These are phyloP conservation scores for Orchestia grillus DNA, from an alignment of 1,140 invertebrate genomes.

Conservation along the genomic window DNA sequence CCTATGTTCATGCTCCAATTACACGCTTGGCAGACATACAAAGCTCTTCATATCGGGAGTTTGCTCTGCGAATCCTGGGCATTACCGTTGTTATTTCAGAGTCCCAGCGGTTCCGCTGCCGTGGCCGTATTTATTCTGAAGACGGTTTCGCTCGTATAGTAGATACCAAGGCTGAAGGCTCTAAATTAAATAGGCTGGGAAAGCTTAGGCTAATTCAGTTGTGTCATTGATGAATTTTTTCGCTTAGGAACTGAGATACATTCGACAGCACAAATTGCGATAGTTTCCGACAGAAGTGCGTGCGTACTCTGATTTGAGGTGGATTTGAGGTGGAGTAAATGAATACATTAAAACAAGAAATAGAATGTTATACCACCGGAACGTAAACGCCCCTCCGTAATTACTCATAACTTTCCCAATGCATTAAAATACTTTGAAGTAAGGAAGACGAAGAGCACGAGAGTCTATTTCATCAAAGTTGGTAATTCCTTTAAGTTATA, in stretches of 20 bases:
- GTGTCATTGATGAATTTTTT: background rate
- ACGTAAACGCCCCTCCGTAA: too few species aligned
- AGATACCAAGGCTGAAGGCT: background rate
- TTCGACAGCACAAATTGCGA: background rate
- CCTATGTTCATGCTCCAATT: background rate
- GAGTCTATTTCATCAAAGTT: background rate
- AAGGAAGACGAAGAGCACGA: background rate
- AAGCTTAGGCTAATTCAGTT: background rate
- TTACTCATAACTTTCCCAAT: background rate
- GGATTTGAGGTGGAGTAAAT: too few species aligned
- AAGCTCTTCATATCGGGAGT: background rate
- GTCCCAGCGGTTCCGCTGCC: background rate
- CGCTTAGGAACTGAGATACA: background rate
- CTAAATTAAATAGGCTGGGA: background rate
- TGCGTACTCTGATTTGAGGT: too few species aligned
- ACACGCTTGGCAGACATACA: background rate
- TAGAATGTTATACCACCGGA: too few species aligned
- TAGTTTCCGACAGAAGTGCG: too few species aligned
- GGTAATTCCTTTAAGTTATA: background rate
- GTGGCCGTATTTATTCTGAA: background rate
- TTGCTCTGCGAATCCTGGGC: background rate
- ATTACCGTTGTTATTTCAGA: conserved; percentile 3
- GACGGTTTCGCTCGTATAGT: background rate
- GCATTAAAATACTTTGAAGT: background rate
- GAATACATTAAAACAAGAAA: too few species aligned